A percentile compares a stretch with the other conserved stretches of the same genome.
phyloP scores from a whole-genome alignment of 2,797 vertebrate species.

The Esox masquinongy region DNA sequence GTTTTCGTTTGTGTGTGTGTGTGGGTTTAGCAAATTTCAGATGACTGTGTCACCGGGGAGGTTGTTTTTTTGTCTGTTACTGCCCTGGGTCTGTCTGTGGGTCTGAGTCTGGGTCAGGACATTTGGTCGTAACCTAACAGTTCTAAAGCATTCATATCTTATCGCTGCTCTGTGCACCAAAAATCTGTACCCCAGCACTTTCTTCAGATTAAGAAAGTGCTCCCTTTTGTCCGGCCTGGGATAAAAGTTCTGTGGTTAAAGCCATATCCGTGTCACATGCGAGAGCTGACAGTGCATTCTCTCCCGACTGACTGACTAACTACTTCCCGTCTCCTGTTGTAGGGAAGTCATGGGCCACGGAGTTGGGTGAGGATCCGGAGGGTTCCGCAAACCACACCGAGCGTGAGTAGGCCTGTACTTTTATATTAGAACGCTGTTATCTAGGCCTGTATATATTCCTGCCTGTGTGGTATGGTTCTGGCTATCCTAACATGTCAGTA shows the following conservation, averaged over 20 bases:
- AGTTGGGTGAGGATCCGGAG: slow-evolving; percentile 66
- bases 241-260: background rate
- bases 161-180: background rate
- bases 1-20: background rate
- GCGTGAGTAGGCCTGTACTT: slow-evolving; percentile 58
- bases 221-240: background rate
- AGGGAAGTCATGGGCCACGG: slow-evolving; percentile 77
- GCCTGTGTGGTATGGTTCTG: background rate
- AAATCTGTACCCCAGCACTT: background rate
- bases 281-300: background rate
- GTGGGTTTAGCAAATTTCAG: background rate
- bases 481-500: too few relatives aligned
- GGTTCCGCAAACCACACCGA: slow-evolving; percentile 61
- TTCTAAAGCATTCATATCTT: background rate
- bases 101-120: too few relatives aligned
- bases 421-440: background rate
- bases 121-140: background rate
- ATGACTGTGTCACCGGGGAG: background rate
- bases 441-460: background rate
- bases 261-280: background rate
- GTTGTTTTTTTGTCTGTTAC: background rate
- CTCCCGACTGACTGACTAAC: slow-evolving; percentile 8
- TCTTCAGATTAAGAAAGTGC: background rate
- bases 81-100: background rate
- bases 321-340: slow-evolving; percentile 48